Conservation (phyloP, 2,113 vertebrate genomes). For the Labeo catla region DNA sequence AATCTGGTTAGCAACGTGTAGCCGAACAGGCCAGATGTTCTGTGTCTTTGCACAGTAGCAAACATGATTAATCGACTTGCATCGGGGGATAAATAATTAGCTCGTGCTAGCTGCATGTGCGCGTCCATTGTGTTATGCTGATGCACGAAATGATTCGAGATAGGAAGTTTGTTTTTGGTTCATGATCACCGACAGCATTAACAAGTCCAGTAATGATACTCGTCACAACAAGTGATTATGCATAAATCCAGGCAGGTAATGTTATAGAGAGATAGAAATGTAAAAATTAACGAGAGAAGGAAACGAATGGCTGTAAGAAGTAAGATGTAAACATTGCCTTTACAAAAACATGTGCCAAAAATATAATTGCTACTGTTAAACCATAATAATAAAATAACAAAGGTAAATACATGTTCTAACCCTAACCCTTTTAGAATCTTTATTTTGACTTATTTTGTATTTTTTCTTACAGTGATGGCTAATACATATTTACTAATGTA, state of each 20-base stretch:
- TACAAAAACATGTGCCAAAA: background rate
- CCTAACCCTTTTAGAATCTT: background rate
- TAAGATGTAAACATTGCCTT: slow-evolving; percentile 8
- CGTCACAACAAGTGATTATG: background rate
- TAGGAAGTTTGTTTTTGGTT: background rate
- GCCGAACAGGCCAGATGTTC: background rate
- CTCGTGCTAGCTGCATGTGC: slow-evolving; percentile 30
- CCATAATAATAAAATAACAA: background rate
- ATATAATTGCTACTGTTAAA: background rate
- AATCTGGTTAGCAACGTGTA: too few species aligned
- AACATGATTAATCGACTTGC: background rate
- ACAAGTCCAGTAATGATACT: background rate
- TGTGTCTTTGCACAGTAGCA: background rate
- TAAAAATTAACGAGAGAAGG: background rate
- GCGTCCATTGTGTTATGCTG: slow-evolving; percentile 6
- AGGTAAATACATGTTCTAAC: background rate
- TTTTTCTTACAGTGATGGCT: background rate
- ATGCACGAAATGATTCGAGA: background rate
- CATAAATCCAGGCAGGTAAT: background rate
- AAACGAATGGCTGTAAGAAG: background rate
- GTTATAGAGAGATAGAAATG: background rate
- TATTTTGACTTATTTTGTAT: background rate
- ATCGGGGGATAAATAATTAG: background rate
- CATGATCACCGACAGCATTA: background rate
- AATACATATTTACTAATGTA: background rate